These are phyloP conservation scores for Callaeas wilsoni DNA, from an alignment of 2,113 vertebrate genomes.

Conservation along the genomic window DNA sequence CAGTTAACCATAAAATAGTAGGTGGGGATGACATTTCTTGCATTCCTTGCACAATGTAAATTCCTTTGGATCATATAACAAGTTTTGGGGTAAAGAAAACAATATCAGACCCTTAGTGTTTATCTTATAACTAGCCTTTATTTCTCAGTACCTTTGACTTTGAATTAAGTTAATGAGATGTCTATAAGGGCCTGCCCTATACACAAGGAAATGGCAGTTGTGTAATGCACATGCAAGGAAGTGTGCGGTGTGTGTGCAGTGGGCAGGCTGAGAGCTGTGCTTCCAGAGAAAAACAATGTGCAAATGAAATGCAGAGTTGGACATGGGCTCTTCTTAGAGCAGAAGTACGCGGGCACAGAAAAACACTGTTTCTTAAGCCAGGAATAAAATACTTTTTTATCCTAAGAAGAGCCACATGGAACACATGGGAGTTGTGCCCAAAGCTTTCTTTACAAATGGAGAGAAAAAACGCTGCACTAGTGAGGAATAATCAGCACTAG, in stretches of 20 bases:
- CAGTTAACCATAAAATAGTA: conserved; percentile 3
- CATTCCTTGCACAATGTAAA: background rate
- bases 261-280: conserved; percentile 57
- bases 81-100: conserved; percentile 4
- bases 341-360: background rate
- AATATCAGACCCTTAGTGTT: conserved; percentile 20
- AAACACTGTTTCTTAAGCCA: background rate
- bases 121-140: conserved; percentile 11
- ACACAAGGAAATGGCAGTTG: conserved; percentile 36
- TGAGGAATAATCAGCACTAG: background rate
- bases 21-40: background rate
- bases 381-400: background rate
- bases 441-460: conserved; percentile 53
- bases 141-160: background rate
- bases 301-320: conserved; percentile 62
- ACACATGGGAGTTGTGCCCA: conserved; percentile 65
- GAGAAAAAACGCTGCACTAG: conserved; percentile 47
- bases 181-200: conserved; percentile 3
- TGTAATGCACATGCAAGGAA: conserved; percentile 70
- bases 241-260: conserved; percentile 36
- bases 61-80: background rate
- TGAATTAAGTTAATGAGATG: conserved; percentile 6
- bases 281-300: conserved; percentile 56
- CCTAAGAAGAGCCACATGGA: conserved; percentile 64
- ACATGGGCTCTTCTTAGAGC: conserved; percentile 57